Evolutionary conservation across 2,797 vertebrate genomes (phyloP), one percentile per base, ranked within the genome.

Genomic region (Ceyx erithaca): DNA sequence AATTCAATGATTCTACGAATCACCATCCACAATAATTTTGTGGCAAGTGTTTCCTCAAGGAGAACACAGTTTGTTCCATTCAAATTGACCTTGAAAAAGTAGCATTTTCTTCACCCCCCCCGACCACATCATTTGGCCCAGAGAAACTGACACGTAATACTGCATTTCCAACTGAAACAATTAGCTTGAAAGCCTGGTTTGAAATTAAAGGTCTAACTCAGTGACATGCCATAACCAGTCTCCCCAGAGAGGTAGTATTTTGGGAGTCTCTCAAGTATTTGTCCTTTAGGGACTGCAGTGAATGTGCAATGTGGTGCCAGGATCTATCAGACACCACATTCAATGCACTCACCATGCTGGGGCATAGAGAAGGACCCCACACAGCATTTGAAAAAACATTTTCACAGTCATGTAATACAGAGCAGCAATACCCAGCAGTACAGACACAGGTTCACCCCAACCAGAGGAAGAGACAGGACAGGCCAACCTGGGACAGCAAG

Each of bases 111-210:
- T 26, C 52, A 61, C 16, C 9, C 6, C 6, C 23, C 6, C 25
- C 26, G 4, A 4, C 7, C 31, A 1, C 16, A 46, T 62, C 0
- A 0, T 48, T 68, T 85, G 45, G 37, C 51, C 7, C 25, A 14
- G 30, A 7, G 37, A n/a, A 30, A 80, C 6, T 0, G 2, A 57
- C 0, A 1, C 0, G 0, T 73, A 54, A 66, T 17, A 14, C 0
- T 61, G 31, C 14, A 40, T 57, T 93, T 90, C 45, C 33, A 49
- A 12, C 12, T 25, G 43, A 90, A 88, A 61, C 14, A 37, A 61
- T 37, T 12, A 71, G 8, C 25, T 75, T 41, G 25, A 45, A 80
- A 92, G 35, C 26, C n/a, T 7, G 5, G 14, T 31, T 68, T 12
- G 30, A 86, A 90, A 86, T 51, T 25, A 68, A 89, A 91, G 14